Evolutionary conservation across 2,888 invertebrate genomes (phyloP), one percentile per base, ranked within the genome.

Genomic region (Leuctra nigra): DNA sequence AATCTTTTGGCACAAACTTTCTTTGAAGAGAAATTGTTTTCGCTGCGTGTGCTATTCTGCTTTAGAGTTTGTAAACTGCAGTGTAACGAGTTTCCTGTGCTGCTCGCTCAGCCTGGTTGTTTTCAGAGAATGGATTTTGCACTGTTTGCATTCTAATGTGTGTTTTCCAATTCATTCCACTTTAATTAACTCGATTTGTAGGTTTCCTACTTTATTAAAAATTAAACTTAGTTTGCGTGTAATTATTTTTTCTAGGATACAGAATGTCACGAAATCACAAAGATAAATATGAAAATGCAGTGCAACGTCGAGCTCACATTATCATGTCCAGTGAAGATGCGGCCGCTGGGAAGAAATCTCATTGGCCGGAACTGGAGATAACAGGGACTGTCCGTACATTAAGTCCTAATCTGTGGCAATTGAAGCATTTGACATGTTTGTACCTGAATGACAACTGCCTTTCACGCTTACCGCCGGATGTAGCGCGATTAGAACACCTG

Each of bases 391-490:
- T 99, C 69, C 85, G 93, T 69, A 96, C 94, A 73, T 76, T 99
- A 68, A 93, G 94, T 75, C 90, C 93, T 33, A 84, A 86, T 67
- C 76, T 99, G 68, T 98, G 95, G 85, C 86, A 88, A 73, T 80
- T 94, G 75, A 82, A 86, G 64, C 91, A 97, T 76, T 79, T 99
- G 68, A 97, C 97, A 58, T 90, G 91, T 65, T 79, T 99, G 68
- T 96, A 95, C 77, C 80, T 98, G 70, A 95, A 95, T 75, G 93
- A 95, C 77, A 99, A 99, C 79, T 87, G 87, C 72, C 80, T 99
- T 67, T 83, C 88, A 68, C 82, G 92, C 70, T 80, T 99, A 71
- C 95, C 98, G 59, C 78, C 91, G 24, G 95, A 98, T 72, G 94
- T 99, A 68, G 85, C 84, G 66, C 83, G 83, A 68, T 79, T 99